Percentiles rank a stretch among this genome's conserved stretches.
These are phyloP conservation scores for Pteronotus mesoamericanus DNA, from an alignment of 2,797 vertebrate species.

Conservation along the genomic window DNA sequence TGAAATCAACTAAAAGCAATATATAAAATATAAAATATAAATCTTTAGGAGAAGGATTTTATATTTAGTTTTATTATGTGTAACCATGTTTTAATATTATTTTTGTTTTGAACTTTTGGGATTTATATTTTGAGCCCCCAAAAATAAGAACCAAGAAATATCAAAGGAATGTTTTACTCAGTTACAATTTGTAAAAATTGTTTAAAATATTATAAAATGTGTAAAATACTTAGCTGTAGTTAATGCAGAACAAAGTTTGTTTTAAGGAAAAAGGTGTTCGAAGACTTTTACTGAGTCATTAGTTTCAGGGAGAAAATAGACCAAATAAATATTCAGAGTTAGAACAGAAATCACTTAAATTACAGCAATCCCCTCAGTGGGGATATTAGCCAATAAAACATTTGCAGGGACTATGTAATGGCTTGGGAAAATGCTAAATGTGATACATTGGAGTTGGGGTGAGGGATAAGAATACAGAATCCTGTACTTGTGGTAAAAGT, in stretches of 20 bases:
- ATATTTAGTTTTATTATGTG: slow-evolving; percentile 24
- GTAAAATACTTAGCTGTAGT: background rate
- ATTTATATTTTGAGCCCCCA: slow-evolving; percentile 27
- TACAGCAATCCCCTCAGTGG: background rate
- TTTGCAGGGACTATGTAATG: background rate
- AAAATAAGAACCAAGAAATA: slow-evolving; percentile 20
- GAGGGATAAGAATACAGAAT: slow-evolving; percentile 17
- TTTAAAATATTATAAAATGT: slow-evolving; percentile 37
- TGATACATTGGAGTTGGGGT: background rate
- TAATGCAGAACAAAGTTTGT: background rate
- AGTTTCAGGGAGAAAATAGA: background rate
- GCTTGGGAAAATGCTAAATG: background rate
- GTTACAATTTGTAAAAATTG: slow-evolving; percentile 30
- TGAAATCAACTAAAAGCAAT: slow-evolving; percentile 24
- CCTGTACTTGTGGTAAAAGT: background rate
- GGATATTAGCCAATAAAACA: background rate
- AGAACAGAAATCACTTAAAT: background rate
- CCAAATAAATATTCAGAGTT: background rate
- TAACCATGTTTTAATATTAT: background rate
- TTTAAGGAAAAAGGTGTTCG: slow-evolving; percentile 8
- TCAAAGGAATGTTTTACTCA: slow-evolving; percentile 17
- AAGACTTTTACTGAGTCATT: background rate
- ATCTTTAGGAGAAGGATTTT: background rate
- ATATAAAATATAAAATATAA: slow-evolving; percentile 4
- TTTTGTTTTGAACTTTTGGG: slow-evolving; percentile 45